Evolutionary conservation across 2,113 vertebrate genomes (phyloP).

Genomic region (Himantopus leucocephalus): DNA sequence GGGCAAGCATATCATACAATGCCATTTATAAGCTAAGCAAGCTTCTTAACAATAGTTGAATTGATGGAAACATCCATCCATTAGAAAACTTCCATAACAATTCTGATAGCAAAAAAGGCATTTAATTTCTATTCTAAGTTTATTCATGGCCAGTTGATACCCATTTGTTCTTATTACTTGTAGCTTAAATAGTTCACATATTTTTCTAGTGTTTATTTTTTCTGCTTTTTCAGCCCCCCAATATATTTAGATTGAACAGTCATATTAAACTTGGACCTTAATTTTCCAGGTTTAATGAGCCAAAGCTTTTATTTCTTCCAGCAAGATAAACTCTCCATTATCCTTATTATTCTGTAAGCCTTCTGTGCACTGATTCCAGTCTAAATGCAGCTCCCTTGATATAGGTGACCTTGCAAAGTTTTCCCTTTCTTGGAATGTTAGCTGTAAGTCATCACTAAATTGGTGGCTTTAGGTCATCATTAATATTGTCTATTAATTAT

Average conservation of each 20-base stretch:
- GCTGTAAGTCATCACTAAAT: not conserved
- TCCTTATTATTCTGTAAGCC: not conserved
- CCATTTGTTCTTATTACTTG: not conserved
- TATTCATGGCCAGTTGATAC: not conserved
- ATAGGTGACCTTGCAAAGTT: not conserved
- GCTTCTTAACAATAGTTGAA: not conserved
- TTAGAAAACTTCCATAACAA: not conserved
- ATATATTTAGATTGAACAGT: not conserved
- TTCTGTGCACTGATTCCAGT: not conserved
- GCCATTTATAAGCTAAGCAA: not conserved
- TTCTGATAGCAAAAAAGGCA: not conserved
- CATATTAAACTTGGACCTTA: not conserved
- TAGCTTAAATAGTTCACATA: not conserved
- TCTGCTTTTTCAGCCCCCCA: not conserved
- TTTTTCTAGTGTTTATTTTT: not conserved
- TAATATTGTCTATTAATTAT: not conserved
- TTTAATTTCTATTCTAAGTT: not conserved
- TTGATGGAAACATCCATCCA: not conserved
- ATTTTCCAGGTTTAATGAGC: conserved; percentile 12
- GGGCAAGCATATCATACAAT: not conserved
- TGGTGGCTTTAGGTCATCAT: not conserved
- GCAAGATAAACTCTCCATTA: not conserved
- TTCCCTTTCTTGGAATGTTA: not conserved
- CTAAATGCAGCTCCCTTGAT: not conserved
- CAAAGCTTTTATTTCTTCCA: conserved; percentile 19